Conservation (phyloP, 1,140 invertebrate species). For the Ectropis grisescens region DNA sequence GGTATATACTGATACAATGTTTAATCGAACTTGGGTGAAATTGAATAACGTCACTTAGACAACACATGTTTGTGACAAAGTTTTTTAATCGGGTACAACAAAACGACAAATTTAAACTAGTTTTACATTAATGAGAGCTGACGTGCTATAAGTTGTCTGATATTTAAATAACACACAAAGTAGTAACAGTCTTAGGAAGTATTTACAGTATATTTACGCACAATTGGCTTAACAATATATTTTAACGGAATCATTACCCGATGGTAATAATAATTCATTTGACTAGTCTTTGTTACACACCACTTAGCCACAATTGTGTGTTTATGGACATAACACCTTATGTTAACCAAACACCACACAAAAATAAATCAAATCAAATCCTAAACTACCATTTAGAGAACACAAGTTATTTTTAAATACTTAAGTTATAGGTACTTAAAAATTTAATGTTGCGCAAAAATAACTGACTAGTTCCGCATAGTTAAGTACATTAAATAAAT, state of each 20-base stretch:
- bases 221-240: too few relatives aligned
- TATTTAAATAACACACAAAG: too few relatives aligned
- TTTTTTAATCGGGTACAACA: too few relatives aligned
- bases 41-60: too few relatives aligned
- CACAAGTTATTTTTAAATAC: constrained; percentile 59
- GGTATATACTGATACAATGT: too few relatives aligned
- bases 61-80: too few relatives aligned
- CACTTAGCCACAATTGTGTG: constrained; percentile 36
- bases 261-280: constrained; percentile 50
- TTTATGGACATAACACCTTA: constrained; percentile 41
- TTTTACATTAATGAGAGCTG: too few relatives aligned
- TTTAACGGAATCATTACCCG: constrained; percentile 18
- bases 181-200: too few relatives aligned
- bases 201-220: too few relatives aligned
- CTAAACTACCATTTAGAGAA: constrained; percentile 60
- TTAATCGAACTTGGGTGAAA: too few relatives aligned
- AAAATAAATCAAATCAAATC: constrained; percentile 62
- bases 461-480: constrained; percentile 70
- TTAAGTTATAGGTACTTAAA: constrained; percentile 47
- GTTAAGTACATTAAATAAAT: constrained; percentile 71
- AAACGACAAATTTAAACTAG: too few relatives aligned
- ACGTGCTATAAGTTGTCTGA: too few relatives aligned
- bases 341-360: constrained; percentile 64
- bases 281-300: constrained; percentile 60
- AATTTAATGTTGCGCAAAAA: constrained; percentile 68